These are phyloP conservation scores for Arctocebus calabarensis DNA, from an alignment of 2,797 vertebrate species.

Conservation along the genomic window DNA sequence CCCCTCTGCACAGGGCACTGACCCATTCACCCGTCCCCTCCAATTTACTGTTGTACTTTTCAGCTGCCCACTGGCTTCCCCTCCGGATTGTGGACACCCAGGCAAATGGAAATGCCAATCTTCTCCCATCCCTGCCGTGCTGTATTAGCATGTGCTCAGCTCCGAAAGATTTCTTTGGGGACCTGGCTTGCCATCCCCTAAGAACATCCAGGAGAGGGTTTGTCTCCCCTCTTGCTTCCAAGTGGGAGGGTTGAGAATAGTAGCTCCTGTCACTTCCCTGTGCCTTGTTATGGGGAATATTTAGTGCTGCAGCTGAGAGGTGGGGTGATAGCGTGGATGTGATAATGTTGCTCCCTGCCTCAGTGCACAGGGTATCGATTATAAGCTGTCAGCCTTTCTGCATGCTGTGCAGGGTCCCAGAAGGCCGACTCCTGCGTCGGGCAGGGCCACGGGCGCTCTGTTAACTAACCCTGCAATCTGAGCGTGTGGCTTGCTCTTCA, in stretches of 20 bases:
- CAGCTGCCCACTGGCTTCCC: background rate
- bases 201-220: constrained; percentile 47
- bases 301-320: constrained; percentile 74
- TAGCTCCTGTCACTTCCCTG: constrained; percentile 78
- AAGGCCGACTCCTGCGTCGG: constrained; percentile 66
- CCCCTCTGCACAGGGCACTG: background rate
- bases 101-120: constrained; percentile 50
- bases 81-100: background rate
- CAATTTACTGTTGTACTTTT: constrained; percentile 9
- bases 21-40: background rate
- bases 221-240: constrained; percentile 51
- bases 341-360: constrained; percentile 82
- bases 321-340: constrained; percentile 72
- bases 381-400: constrained; percentile 78
- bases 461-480: background rate
- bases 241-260: constrained; percentile 72
- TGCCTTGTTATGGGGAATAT: constrained; percentile 81
- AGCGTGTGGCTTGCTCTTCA: background rate
- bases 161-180: constrained; percentile 54
- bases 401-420: constrained; percentile 75
- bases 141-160: background rate
- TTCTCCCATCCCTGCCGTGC: background rate
- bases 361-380: constrained; percentile 83
- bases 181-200: constrained; percentile 20
- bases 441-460: constrained; percentile 16